Percentiles rank a stretch among this genome's conserved stretches.
Conservation (phyloP, 2,888 invertebrate species). For the Ophion ventricosus region DNA sequence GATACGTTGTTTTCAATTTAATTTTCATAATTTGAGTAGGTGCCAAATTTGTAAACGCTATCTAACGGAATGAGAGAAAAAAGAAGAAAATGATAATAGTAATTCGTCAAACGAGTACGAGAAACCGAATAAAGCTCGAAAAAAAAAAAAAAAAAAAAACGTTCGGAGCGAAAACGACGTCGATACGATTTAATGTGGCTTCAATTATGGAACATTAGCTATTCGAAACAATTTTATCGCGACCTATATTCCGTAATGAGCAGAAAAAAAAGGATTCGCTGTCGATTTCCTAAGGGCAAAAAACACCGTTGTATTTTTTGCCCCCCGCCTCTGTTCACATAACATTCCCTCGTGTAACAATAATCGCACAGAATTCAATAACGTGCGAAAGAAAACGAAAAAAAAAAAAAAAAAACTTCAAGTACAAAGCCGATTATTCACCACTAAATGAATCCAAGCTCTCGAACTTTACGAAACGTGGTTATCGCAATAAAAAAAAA, state of each 20-base stretch:
- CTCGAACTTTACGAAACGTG: slow-evolving; percentile 35
- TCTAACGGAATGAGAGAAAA: slow-evolving; percentile 24
- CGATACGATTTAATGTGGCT: slow-evolving; percentile 20
- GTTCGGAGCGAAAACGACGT: background rate
- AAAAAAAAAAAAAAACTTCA: slow-evolving; percentile 37
- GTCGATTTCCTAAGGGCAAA: slow-evolving; percentile 59
- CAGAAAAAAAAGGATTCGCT: slow-evolving; percentile 46
- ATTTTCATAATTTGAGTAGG: slow-evolving; percentile 59
- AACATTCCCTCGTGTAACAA: slow-evolving; percentile 45
- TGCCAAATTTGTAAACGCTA: slow-evolving; percentile 70
- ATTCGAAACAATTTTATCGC: slow-evolving; percentile 26
- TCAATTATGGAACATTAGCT: slow-evolving; percentile 21
- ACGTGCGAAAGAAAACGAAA: slow-evolving; percentile 19
- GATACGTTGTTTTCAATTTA: slow-evolving; percentile 43
- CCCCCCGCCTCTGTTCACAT: slow-evolving; percentile 64
- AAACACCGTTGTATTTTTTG: slow-evolving; percentile 43
- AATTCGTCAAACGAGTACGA: slow-evolving; percentile 29
- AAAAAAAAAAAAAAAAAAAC: too few relatives aligned
- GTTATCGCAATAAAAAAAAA: slow-evolving; percentile 51
- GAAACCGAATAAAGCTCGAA: background rate
- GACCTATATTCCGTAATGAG: slow-evolving; percentile 16
- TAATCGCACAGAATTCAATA: slow-evolving; percentile 32
- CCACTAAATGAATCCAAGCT: background rate
- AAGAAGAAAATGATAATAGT: slow-evolving; percentile 19
- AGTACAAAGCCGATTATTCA: slow-evolving; percentile 43